phyloP scores from a whole-genome alignment of 2,797 vertebrate species.

The Thripadectes ignobilis region DNA sequence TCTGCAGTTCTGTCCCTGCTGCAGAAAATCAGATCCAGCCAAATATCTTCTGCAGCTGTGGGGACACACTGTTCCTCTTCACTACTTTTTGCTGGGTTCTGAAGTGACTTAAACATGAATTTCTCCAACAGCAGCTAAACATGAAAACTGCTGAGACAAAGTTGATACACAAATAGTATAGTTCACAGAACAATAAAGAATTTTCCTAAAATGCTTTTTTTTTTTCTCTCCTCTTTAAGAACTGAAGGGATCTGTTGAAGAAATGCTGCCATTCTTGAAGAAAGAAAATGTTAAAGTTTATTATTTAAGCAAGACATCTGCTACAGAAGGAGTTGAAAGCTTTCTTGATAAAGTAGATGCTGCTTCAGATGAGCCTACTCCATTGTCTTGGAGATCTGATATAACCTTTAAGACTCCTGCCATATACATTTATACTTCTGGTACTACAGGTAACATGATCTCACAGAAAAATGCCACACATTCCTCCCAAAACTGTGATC shows the following conservation, averaged over 20 bases:
- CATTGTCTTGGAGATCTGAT: slow-evolving; percentile 79
- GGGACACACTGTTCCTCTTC: too few relatives aligned
- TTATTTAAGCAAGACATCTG: slow-evolving; percentile 76
- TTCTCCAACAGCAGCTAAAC: too few relatives aligned
- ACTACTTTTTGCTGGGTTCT: too few relatives aligned
- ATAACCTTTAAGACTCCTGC: slow-evolving; percentile 81
- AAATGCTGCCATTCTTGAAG: slow-evolving; percentile 80
- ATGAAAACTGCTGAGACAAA: too few relatives aligned
- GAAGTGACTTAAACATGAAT: too few relatives aligned
- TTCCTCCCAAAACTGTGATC: neutral
- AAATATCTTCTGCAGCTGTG: too few relatives aligned
- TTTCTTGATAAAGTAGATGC: slow-evolving; percentile 81
- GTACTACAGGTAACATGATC: slow-evolving; percentile 85
- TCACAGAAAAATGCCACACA: neutral
- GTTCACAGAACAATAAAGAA: neutral
- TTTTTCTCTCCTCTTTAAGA: slow-evolving; percentile 66
- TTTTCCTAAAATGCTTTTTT: neutral
- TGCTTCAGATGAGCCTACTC: slow-evolving; percentile 72
- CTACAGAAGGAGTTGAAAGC: slow-evolving; percentile 75
- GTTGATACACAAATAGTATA: too few relatives aligned
- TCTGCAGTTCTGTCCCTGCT: too few relatives aligned
- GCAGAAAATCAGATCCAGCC: too few relatives aligned
- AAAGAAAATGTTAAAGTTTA: slow-evolving; percentile 79
- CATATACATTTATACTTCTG: slow-evolving; percentile 90
- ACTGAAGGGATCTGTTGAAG: slow-evolving; percentile 81